Evolutionary conservation across 2,797 vertebrate species (phyloP).

Genomic region (Dallia pectoralis): DNA sequence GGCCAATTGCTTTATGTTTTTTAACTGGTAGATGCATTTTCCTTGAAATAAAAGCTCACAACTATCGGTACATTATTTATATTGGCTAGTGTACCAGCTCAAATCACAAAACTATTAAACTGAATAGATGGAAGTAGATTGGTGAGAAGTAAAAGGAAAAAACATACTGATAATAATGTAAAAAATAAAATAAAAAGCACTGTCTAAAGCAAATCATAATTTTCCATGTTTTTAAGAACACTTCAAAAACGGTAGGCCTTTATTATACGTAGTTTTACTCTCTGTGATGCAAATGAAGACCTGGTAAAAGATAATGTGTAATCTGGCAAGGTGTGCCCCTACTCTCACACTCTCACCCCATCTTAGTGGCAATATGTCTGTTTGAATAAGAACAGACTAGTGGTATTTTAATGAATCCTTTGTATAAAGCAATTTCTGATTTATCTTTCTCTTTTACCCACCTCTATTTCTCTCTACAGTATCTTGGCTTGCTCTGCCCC

Average conservation of each 20-base stretch:
- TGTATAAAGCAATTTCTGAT: conserved; percentile 63
- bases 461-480: conserved; percentile 17
- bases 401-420: conserved; percentile 61
- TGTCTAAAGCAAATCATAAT: conserved; percentile 17
- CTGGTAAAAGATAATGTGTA: conserved; percentile 50
- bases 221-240: conserved; percentile 13
- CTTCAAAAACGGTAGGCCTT: conserved; percentile 1
- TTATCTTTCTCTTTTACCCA: conserved; percentile 51
- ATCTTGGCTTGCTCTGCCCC: conserved; percentile 11
- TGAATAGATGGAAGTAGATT: neutral
- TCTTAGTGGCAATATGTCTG: conserved; percentile 51
- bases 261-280: conserved; percentile 28
- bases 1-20: neutral
- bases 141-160: neutral
- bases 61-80: neutral
- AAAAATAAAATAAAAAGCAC: too few species aligned
- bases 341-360: conserved; percentile 22
- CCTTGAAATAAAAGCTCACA: neutral
- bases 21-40: neutral
- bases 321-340: conserved; percentile 50
- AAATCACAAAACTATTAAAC: neutral
- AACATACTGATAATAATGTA: neutral
- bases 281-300: conserved; percentile 61
- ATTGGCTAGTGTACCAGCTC: neutral
- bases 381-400: conserved; percentile 54